phyloP scores from a whole-genome alignment of 2,888 invertebrate species.

The Caenorhabditis panamensis region DNA sequence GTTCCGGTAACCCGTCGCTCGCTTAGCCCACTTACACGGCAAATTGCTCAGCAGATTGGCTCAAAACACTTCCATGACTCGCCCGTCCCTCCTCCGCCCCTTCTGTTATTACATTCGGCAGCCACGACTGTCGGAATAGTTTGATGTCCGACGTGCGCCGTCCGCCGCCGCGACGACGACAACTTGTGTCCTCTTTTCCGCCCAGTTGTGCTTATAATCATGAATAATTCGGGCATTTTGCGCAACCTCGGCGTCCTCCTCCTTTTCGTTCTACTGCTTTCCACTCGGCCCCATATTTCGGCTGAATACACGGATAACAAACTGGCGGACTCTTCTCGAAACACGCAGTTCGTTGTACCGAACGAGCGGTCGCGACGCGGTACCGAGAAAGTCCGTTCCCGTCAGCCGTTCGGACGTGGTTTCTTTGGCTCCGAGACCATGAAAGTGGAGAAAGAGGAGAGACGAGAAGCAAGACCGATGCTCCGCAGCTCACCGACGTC shows the following conservation, averaged over 20 bases:
- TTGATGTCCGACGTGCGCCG: slow-evolving; percentile 35
- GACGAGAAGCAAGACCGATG: slow-evolving; percentile 39
- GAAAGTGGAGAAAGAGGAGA: slow-evolving; percentile 34
- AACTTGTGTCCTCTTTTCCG: slow-evolving; percentile 34
- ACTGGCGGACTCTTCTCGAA: slow-evolving; percentile 14
- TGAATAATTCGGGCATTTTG: slow-evolving; percentile 57
- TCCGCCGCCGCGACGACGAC: slow-evolving; percentile 34
- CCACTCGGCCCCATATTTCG: slow-evolving; percentile 36
- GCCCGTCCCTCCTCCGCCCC: slow-evolving; percentile 7
- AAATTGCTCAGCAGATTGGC: slow-evolving; percentile 42
- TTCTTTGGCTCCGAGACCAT: slow-evolving; percentile 54
- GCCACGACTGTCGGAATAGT: slow-evolving; percentile 41
- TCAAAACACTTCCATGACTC: slow-evolving; percentile 54
- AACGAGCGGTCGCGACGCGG: slow-evolving; percentile 29
- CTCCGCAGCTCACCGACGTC: slow-evolving; percentile 49
- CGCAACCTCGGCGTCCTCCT: slow-evolving; percentile 43
- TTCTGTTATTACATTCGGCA: slow-evolving; percentile 37
- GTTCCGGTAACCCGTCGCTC: slow-evolving; percentile 56
- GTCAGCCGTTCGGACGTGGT: slow-evolving; percentile 46
- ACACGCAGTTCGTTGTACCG: slow-evolving; percentile 10
- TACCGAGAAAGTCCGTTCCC: slow-evolving; percentile 51
- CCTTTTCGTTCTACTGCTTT: slow-evolving; percentile 31
- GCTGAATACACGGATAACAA: slow-evolving; percentile 52
- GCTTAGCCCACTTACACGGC: slow-evolving; percentile 33
- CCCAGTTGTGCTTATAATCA: slow-evolving; percentile 61